A percentile compares a stretch with the other conserved stretches of the same genome.
phyloP scores from a whole-genome alignment of 2,888 invertebrate genomes.

The Leptopilina myrica region DNA sequence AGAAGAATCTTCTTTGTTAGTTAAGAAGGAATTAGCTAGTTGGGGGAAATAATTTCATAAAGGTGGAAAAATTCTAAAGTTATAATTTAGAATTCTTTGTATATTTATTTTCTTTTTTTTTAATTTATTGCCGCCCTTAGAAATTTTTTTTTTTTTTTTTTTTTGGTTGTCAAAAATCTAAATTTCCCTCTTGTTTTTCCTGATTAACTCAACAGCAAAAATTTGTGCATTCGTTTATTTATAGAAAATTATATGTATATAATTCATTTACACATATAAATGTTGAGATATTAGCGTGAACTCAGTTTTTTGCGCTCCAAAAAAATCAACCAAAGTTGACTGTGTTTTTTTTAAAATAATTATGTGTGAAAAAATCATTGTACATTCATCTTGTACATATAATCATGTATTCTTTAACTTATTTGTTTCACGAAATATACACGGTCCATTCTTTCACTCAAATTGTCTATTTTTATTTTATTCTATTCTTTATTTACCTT shows the following conservation, averaged over 20 bases:
- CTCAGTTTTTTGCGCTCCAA: constrained; percentile 14
- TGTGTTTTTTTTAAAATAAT: not conserved
- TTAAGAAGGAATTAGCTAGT: not conserved
- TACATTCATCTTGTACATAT: constrained; percentile 9
- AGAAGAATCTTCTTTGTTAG: not conserved
- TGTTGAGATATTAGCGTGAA: not conserved
- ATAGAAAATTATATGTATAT: not conserved
- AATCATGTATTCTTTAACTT: not conserved
- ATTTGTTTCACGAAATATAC: constrained; percentile 5
- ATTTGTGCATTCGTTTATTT: not conserved
- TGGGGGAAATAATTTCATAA: not conserved
- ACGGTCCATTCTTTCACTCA: not conserved
- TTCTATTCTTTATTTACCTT: not conserved
- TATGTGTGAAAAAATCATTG: constrained; percentile 1
- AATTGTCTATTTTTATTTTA: not conserved
- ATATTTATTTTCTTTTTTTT: no score
- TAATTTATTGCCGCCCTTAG: no score
- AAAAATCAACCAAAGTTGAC: constrained; percentile 31
- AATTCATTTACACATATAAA: not conserved
- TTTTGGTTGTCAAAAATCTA: no score
- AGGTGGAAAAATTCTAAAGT: no score
- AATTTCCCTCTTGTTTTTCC: not conserved
- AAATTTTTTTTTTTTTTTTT: no score
- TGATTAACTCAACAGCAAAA: not conserved
- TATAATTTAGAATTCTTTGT: no score